phyloP scores from a whole-genome alignment of 2,888 invertebrate species.

The Lagria hirta region DNA sequence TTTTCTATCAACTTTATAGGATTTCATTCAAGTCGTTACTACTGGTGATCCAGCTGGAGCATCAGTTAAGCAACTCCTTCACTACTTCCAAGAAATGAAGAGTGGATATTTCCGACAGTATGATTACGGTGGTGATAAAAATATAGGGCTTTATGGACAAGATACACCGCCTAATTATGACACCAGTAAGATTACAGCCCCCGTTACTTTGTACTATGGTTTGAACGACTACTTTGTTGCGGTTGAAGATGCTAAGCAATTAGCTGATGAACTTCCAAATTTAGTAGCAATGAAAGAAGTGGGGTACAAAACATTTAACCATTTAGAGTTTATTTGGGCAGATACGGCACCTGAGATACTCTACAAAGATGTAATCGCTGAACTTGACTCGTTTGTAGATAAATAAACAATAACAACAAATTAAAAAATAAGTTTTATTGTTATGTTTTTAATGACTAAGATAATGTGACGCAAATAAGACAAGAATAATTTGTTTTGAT shows the following conservation, averaged over 20 bases:
- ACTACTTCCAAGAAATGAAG: constrained; percentile 13
- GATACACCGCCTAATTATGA: constrained; percentile 23
- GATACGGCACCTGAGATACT: constrained; percentile 51
- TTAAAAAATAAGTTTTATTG: constrained; percentile 2
- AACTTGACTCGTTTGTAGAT: not conserved
- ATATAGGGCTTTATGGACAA: constrained; percentile 23
- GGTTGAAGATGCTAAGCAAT: constrained; percentile 50
- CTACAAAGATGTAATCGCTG: constrained; percentile 44
- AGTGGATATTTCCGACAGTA: constrained; percentile 24
- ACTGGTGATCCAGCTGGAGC: constrained; percentile 21
- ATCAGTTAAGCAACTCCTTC: constrained; percentile 20
- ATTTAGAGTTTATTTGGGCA: constrained; percentile 58
- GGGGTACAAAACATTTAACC: constrained; percentile 49
- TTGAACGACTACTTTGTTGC: constrained; percentile 19
- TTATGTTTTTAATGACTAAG: too few species aligned
- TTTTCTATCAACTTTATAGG: constrained; percentile 9
- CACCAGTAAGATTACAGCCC: constrained; percentile 25
- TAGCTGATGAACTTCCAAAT: constrained; percentile 57
- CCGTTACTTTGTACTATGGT: constrained; percentile 15
- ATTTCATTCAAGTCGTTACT: constrained; percentile 18
- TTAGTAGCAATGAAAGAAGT: constrained; percentile 39
- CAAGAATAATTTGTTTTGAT: too few species aligned
- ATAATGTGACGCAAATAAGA: too few species aligned
- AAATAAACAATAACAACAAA: constrained; percentile 12
- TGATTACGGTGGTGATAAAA: constrained; percentile 27